Base-by-base conservation (phyloP, 2,888 invertebrate species). In the Eugnorisma glareosa region DNA sequence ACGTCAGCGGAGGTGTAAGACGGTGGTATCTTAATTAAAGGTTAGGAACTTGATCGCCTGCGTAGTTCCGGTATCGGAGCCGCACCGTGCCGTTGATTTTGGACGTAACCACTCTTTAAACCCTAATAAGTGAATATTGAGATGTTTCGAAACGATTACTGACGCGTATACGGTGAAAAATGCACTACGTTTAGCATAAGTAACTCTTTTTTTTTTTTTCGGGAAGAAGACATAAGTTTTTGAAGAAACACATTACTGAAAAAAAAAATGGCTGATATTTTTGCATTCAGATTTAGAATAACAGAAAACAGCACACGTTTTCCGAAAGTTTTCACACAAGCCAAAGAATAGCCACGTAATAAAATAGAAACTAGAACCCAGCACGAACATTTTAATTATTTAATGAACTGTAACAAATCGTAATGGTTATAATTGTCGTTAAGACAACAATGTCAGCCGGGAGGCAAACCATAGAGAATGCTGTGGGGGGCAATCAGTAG, bases 401-500 rank as follows among this genome's bases (percentile, higher is more conserved):
- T 90, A 93, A 95, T 94, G 91, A 89, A 89, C 92, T 91, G 92
- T 92, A 90, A 87, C 94, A 87, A 93, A 94, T 93, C 81, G 84
- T 93, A 93, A 94, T 93, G 91, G 90, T 92, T 93, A 93, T 93
- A 94, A 94, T 94, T 94, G 94, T 95, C 94, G 92, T 95, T 94
- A 95, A 93, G 89, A 91, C 91, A 90, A 91, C 87, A 93, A 91
- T 93, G 91, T 92, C 89, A 91, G 89, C 84, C 84, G 89, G 89
- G 90, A 90, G 92, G 94, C 89, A 92, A 92, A 94, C 95, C 95
- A 93, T 94, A 93, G 92, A 93, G 88, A 95, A 95, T 95, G 90
- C 90, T 90, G 90, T 90, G 90, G 89, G 61, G 88, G 92, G 92
- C 92, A 92, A 91, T 90, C 91, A 92, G 91, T 89, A 91, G 91